Conservation (phyloP, 2,797 vertebrate genomes). For the Lithobates pipiens region DNA sequence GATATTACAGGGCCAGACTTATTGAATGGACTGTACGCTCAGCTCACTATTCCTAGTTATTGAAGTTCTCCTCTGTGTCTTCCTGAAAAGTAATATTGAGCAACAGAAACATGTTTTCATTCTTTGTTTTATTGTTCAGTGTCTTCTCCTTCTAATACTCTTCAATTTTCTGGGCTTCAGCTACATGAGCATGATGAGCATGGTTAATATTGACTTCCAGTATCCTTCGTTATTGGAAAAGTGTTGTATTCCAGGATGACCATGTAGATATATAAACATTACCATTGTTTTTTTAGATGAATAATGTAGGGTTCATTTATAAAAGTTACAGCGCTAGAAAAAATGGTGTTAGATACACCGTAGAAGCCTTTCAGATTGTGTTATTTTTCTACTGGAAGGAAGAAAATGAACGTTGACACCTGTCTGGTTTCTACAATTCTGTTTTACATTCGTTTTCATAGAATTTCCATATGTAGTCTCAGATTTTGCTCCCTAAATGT, state of each 20-base stretch:
- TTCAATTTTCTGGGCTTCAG: conserved; percentile 28
- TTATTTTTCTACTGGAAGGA: too few relatives aligned
- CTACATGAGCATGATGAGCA: conserved; percentile 32
- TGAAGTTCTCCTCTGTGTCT: conserved; percentile 29
- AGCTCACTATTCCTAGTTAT: conserved; percentile 3
- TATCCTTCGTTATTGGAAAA: conserved; percentile 18
- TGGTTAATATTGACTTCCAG: conserved; percentile 42
- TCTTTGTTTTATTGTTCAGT: conserved; percentile 39
- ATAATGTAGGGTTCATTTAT: neutral
- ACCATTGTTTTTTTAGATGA: neutral
- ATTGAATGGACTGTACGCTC: neutral
- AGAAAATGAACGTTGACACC: neutral
- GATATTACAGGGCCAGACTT: conserved; percentile 28
- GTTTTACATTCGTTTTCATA: neutral
- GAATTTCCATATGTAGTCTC: neutral
- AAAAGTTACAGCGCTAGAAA: neutral
- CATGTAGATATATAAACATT: neutral
- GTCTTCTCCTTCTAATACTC: conserved; percentile 37
- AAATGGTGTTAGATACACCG: neutral
- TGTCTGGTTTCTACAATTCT: neutral
- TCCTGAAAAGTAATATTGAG: conserved; percentile 43
- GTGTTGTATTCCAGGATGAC: neutral
- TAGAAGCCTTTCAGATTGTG: neutral
- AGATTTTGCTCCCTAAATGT: neutral
- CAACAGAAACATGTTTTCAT: conserved; percentile 31